Conservation (phyloP, 2,797 vertebrate species). For the Amblyopsis hoosieri region DNA sequence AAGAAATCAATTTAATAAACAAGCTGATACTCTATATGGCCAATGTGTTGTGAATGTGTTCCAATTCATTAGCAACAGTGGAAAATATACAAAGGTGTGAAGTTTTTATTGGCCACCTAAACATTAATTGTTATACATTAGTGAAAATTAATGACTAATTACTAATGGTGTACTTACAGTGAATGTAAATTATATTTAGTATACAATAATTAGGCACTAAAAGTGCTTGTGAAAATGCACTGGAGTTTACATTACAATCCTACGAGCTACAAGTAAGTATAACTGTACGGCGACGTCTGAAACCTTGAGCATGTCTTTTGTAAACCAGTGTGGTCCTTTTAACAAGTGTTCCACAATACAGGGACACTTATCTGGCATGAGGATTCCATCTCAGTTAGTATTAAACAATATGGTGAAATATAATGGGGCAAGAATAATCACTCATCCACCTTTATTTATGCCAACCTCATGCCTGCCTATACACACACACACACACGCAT, state of each 20-base stretch:
- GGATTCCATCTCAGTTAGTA: not conserved
- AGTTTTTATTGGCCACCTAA: not conserved
- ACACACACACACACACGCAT: not conserved
- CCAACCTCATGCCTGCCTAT: not conserved
- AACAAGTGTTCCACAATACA: not conserved
- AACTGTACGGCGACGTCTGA: too few relatives aligned
- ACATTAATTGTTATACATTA: not conserved
- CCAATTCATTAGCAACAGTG: conserved; percentile 15
- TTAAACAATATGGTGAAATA: not conserved
- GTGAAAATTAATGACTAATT: too few relatives aligned
- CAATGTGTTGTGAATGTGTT: conserved; percentile 33
- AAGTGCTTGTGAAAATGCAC: too few relatives aligned
- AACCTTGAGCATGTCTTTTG: too few relatives aligned
- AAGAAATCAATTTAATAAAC: conserved; percentile 41
- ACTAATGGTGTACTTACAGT: too few relatives aligned
- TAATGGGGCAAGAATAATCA: not conserved
- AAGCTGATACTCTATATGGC: conserved; percentile 48
- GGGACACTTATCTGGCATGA: not conserved
- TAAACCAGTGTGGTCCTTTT: not conserved
- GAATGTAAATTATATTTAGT: too few relatives aligned
- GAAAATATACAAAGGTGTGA: conserved; percentile 27
- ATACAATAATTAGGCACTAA: too few relatives aligned
- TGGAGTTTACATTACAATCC: too few relatives aligned
- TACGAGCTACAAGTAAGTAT: too few relatives aligned
- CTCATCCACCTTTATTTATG: not conserved